phyloP scores from a whole-genome alignment of 2,113 vertebrate species.

The Solenodon paradoxus region DNA sequence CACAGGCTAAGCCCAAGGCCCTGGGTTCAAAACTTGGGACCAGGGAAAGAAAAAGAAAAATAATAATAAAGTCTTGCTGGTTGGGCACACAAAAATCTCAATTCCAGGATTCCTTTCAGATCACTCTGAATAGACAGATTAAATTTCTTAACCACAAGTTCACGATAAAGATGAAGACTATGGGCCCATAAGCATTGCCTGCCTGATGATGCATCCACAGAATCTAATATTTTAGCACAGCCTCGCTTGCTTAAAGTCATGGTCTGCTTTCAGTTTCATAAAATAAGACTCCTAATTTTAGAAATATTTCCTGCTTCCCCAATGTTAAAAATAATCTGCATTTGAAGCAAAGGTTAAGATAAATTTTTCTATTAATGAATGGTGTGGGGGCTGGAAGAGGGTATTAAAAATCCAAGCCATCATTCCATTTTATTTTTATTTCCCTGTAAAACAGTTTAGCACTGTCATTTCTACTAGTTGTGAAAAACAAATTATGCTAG shows the following conservation, averaged over 20 bases:
- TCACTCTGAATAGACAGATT: neutral
- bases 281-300: neutral
- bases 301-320: neutral
- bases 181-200: neutral
- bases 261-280: neutral
- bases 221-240: neutral
- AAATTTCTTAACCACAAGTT: neutral
- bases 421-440: constrained; percentile 11
- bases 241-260: neutral
- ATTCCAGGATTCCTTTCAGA: neutral
- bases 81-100: neutral
- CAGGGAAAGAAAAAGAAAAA: too few relatives aligned
- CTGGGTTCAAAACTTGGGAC: too few relatives aligned
- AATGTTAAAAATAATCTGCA: constrained; percentile 6
- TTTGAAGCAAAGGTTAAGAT: constrained; percentile 11
- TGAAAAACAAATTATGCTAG: constrained; percentile 51
- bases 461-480: constrained; percentile 11
- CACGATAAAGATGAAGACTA: neutral
- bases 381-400: neutral
- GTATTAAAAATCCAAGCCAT: neutral
- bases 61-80: too few relatives aligned
- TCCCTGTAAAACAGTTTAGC: constrained; percentile 21
- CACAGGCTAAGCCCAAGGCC: too few relatives aligned
- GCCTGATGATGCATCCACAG: neutral
- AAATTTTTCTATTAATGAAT: neutral